Conservation (phyloP, 2,888 invertebrate species). For the Drosophila maculinotata region DNA sequence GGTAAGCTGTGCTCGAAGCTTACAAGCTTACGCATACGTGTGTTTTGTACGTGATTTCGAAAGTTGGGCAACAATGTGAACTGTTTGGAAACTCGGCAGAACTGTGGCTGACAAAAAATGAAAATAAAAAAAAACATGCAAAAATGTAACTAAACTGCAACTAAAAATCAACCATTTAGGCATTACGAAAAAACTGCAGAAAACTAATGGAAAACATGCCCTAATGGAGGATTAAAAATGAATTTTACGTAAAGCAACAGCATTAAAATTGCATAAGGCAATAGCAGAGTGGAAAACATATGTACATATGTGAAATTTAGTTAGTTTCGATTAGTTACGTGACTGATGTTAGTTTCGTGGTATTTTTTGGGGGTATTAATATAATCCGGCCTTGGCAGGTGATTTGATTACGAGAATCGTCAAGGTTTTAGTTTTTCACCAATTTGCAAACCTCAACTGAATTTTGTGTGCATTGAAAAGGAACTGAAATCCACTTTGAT, state of each 20-base stretch:
- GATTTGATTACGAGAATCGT: too few relatives aligned
- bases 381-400: too few relatives aligned
- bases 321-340: constrained; percentile 2
- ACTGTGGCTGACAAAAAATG: too few relatives aligned
- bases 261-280: background rate
- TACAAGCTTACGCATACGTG: background rate
- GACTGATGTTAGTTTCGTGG: background rate
- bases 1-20: constrained; percentile 9
- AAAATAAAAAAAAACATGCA: background rate
- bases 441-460: too few relatives aligned
- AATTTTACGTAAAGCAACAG: background rate
- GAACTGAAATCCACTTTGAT: too few relatives aligned
- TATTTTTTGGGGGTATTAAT: background rate
- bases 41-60: constrained; percentile 3
- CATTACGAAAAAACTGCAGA: background rate
- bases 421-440: too few relatives aligned
- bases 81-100: too few relatives aligned
- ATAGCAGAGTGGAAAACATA: too few relatives aligned
- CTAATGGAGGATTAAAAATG: background rate
- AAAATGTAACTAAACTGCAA: background rate
- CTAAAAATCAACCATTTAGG: background rate
- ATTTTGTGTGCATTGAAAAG: too few relatives aligned
- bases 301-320: background rate
- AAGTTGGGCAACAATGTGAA: background rate
- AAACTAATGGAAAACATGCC: background rate